phyloP scores from a whole-genome alignment of 1,140 invertebrate species.

The Thalassaphorura encarpata region DNA sequence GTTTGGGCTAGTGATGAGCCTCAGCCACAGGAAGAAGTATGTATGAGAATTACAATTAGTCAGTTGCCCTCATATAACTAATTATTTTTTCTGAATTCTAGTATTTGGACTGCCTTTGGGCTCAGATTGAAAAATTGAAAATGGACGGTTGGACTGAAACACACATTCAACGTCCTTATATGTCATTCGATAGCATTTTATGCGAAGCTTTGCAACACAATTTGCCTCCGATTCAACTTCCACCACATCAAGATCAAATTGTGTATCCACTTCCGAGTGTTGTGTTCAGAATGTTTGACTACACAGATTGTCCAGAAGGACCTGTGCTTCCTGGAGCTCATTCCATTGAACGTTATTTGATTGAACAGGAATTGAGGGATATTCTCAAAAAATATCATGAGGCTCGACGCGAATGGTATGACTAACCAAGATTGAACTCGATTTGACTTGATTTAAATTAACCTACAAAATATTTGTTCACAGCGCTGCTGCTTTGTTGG shows the following conservation, averaged over 20 bases:
- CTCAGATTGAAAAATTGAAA: constrained; percentile 82
- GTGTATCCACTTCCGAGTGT: constrained; percentile 83
- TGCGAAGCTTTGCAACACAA: constrained; percentile 94
- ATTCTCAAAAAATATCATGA: constrained; percentile 81
- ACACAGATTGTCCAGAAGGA: constrained; percentile 89
- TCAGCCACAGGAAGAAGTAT: constrained; percentile 89
- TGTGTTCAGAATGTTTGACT: constrained; percentile 94
- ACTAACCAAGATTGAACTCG: background rate
- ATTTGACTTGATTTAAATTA: background rate
- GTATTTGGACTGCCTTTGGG: constrained; percentile 95
- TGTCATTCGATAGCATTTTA: constrained; percentile 88
- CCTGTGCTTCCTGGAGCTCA: constrained; percentile 76
- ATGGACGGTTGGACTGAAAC: constrained; percentile 96
- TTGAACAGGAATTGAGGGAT: constrained; percentile 92
- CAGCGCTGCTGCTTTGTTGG: constrained; percentile 77
- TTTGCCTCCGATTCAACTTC: constrained; percentile 75
- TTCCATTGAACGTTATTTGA: constrained; percentile 93
- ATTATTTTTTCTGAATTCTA: constrained; percentile 28
- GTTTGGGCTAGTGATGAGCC: constrained; percentile 87
- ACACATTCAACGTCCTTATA: constrained; percentile 87
- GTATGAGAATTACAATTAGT: constrained; percentile 13
- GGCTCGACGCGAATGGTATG: constrained; percentile 86
- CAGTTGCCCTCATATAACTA: background rate
- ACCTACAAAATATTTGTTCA: constrained; percentile 24
- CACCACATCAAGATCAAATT: constrained; percentile 79